Evolutionary conservation across 2,888 invertebrate species (phyloP), one percentile per base, ranked within the genome.

Genomic region (Chrysolina americana): DNA sequence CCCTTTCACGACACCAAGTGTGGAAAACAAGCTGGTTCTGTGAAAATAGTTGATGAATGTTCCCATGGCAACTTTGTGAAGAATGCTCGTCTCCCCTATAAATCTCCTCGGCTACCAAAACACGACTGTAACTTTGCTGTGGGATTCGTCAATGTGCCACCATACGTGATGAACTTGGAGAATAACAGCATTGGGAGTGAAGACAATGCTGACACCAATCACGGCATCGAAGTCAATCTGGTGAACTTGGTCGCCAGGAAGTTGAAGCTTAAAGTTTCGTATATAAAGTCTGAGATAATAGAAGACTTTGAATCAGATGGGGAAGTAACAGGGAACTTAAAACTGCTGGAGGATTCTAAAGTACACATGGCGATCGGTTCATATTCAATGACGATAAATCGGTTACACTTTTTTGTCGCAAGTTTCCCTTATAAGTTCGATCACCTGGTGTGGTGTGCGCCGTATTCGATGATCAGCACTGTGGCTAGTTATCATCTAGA

Each of bases 401-500:
- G 85, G 36, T 80, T 82, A 65, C 68, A 73, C 41, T 76, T 78
- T 71, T 85, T 86, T 59, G 87, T 87, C 66, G 65, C 81, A 11
- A 84, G 84, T 17, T 53, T 77, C 11, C 81, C 85, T 6, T 85
- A 86, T 73, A 76, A 82, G 23, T 81, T 82, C 50, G 87, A 87
- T 74, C 79, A 83, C 10, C 75, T 86, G n/a, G 78, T 81, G 0
- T 86, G 85, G 83, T 85, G 87, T 48, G 85, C 85, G 0, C 85
- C 87, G 0, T 83, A 85, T 71, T 84, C 84, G 10, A 77, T 63
- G 59, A 28, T 59, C 4, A 10, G n/a, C n/a, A 15, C 1, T 28
- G 6, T 59, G 36, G 36, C 19, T 28, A 21, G 17, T 13, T 53
- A 19, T 28, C 28, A 17, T 5, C 8, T 36, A 15, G 19, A 36